Evolutionary conservation across 2,888 invertebrate genomes (phyloP).

Genomic region (Morpho achilles): DNA sequence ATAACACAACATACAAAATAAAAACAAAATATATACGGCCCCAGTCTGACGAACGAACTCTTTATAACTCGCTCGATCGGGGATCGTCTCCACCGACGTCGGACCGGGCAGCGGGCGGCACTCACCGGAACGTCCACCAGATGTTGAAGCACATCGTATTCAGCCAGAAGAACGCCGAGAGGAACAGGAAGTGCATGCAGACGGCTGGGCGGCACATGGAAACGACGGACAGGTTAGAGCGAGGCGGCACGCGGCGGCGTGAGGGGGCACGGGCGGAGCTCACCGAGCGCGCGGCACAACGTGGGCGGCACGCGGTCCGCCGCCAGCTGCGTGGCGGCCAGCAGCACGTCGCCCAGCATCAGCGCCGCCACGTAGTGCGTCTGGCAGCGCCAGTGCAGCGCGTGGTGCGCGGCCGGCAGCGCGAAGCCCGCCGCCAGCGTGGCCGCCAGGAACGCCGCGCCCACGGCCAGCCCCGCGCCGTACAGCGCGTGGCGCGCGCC

Average conservation of each 20-base stretch:
- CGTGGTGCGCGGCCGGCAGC: constrained; percentile 90
- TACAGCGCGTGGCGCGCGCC: constrained; percentile 82
- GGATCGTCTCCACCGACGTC: neutral
- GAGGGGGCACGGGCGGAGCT: constrained; percentile 81
- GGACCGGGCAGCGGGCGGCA: constrained; percentile 25
- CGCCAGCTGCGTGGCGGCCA: constrained; percentile 87
- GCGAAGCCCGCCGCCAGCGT: constrained; percentile 89
- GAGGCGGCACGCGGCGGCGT: constrained; percentile 81
- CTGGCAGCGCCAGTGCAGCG: constrained; percentile 93
- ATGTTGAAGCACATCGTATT: constrained; percentile 97
- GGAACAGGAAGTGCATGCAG: constrained; percentile 91
- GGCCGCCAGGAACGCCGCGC: constrained; percentile 89
- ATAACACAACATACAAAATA: no score
- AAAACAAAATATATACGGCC: no score
- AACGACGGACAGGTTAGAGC: constrained; percentile 78
- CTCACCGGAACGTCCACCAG: constrained; percentile 95
- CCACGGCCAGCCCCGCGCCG: constrained; percentile 87
- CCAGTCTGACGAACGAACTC: constrained; percentile 1
- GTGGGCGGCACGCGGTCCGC: constrained; percentile 79
- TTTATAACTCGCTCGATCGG: neutral
- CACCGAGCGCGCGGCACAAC: constrained; percentile 84
- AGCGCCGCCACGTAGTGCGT: constrained; percentile 92
- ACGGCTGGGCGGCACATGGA: constrained; percentile 79
- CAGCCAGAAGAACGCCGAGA: constrained; percentile 95
- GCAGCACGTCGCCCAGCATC: constrained; percentile 87